phyloP scores from a whole-genome alignment of 2,797 vertebrate species.

The Delichon dasypus region DNA sequence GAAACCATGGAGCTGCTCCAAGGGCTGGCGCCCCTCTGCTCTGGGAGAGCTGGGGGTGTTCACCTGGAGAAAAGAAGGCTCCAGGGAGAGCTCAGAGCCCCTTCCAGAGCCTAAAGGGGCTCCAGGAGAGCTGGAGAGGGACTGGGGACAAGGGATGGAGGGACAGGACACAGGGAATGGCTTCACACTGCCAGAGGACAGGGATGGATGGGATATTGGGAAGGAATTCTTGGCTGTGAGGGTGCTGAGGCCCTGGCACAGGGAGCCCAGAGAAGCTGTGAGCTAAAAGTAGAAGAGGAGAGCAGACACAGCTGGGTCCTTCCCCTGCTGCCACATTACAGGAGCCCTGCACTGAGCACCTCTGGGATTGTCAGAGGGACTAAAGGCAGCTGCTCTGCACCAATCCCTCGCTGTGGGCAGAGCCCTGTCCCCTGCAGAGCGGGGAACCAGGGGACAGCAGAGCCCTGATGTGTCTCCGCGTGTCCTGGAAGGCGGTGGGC shows the following conservation, averaged over 20 bases:
- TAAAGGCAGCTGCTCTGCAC: background rate
- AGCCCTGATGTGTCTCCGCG: background rate
- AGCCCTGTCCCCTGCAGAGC: background rate
- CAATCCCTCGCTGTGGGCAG: background rate
- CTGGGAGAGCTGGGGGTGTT: background rate
- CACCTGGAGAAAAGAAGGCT: background rate
- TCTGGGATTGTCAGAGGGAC: background rate
- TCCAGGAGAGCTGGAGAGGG: background rate
- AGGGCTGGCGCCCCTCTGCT: background rate
- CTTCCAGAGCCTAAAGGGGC: background rate
- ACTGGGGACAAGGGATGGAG: background rate
- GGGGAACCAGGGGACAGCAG: background rate
- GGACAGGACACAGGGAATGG: background rate
- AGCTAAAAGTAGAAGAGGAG: background rate
- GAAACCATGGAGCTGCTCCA: background rate
- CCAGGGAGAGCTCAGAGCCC: background rate
- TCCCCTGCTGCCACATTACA: background rate
- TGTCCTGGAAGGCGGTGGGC: background rate
- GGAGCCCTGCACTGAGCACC: background rate
- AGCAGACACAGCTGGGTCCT: rapidly evolving
- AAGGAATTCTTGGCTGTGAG: background rate
- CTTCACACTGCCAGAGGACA: background rate
- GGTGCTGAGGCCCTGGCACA: background rate
- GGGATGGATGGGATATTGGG: rapidly evolving
- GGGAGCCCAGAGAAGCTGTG: background rate